Base-by-base conservation (phyloP, 2,797 vertebrate species). In the Zalophus californianus region DNA sequence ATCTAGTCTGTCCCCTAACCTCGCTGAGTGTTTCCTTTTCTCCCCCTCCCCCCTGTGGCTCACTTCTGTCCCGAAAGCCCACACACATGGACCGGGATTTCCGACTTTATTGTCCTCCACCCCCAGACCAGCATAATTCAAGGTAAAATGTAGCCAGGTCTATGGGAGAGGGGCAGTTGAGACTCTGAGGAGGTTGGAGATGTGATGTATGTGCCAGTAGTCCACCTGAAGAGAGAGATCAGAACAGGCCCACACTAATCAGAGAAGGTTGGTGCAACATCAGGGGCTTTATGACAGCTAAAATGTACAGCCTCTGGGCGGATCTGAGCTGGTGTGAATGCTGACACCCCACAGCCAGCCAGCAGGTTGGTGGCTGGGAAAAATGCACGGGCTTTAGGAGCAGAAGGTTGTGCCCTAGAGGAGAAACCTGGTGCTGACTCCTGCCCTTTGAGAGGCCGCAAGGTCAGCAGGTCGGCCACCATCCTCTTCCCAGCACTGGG, bases 401-500 rank as follows among this genome's bases (percentile, higher is more conserved):
- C 27, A 75, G 52, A 18, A 90, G 5, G 56, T 44, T 87, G 2
- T 68, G 35, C 14, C 64, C 92, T 75, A 6, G 2, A 95, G 70
- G 80, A 86, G 86, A 88, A 85, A n/a, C 7, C 94, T 54, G 62
- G 13, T 60, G 10, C 38, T 80, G 58, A 23, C 68, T 73, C 52
- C 52, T 70, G 91, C 79, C 70, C 14, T 96, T 85, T 60, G 44
- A 83, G 77, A 66, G 80, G 70, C 68, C 66, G 7, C 73, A 85
- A 84, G 85, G 38, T 90, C 91, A 79, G 50, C 77, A 86, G 44
- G 48, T 92, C 56, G 86, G 68, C 78, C 89, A 32, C 90, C 62
- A 62, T 77, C 66, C 72, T 85, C 77, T 90, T 96, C 80, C 77
- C 56, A 77, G 96, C 41, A 38, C 50, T 72, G 50, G 75, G 84